phyloP scores from a whole-genome alignment of 2,888 invertebrate genomes.

The Folsomia candida region DNA sequence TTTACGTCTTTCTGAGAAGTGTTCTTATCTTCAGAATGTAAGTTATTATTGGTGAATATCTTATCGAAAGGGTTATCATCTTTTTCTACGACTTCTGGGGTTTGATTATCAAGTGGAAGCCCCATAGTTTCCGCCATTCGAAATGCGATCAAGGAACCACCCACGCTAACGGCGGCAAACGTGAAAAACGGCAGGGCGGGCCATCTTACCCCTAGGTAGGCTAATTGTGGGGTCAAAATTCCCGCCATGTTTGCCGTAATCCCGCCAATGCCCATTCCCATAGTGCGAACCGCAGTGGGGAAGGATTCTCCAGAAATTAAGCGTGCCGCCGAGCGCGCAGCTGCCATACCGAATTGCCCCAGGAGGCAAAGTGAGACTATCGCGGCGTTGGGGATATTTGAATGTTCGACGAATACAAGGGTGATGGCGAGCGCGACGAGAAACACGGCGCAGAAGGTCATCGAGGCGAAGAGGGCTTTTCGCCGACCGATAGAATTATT shows the following conservation, averaged over 20 bases:
- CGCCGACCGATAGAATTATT: slow-evolving; percentile 7
- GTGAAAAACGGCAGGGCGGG: slow-evolving; percentile 39
- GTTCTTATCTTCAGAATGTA: no score
- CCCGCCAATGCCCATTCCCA: slow-evolving; percentile 39
- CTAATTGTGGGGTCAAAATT: slow-evolving; percentile 43
- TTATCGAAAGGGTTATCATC: not conserved
- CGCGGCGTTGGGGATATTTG: not conserved
- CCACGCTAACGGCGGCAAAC: slow-evolving; percentile 36
- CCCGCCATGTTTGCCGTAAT: slow-evolving; percentile 34
- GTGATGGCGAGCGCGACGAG: slow-evolving; percentile 34
- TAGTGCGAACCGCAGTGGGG: slow-evolving; percentile 39
- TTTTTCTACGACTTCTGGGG: no score
- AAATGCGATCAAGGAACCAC: slow-evolving; percentile 32
- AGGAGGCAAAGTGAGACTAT: slow-evolving; percentile 34
- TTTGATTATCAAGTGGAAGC: slow-evolving; percentile 26
- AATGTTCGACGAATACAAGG: not conserved
- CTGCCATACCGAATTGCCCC: slow-evolving; percentile 40
- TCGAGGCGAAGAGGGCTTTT: slow-evolving; percentile 3
- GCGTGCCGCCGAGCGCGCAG: slow-evolving; percentile 30
- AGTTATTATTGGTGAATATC: no score
- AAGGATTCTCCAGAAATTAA: slow-evolving; percentile 40
- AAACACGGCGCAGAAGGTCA: slow-evolving; percentile 20
- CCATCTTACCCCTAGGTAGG: slow-evolving; percentile 38
- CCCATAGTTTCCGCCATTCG: slow-evolving; percentile 41
- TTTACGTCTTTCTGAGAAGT: no score